Percentiles rank a stretch among this genome's conserved stretches.
phyloP scores from a whole-genome alignment of 1,140 invertebrate genomes.

The Andrena cerasifolii region DNA sequence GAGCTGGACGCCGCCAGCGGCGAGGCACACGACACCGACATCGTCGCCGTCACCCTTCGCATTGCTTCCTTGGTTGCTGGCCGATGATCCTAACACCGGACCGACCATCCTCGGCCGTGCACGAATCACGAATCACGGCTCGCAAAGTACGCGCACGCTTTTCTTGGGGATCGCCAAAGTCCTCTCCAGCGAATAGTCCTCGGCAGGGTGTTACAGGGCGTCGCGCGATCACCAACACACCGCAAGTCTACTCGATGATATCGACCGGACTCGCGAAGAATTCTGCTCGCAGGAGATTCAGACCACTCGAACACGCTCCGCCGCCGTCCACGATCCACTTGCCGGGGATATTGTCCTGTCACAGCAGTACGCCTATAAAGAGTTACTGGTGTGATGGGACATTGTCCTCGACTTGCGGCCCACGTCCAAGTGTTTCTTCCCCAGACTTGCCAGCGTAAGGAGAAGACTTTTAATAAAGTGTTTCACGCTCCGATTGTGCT shows the following conservation, averaged over 20 bases:
- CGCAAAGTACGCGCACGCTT: too few relatives aligned
- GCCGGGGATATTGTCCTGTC: slow-evolving; percentile 95
- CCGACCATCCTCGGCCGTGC: not conserved
- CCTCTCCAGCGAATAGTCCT: too few relatives aligned
- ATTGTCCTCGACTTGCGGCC: slow-evolving; percentile 85
- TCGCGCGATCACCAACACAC: too few relatives aligned
- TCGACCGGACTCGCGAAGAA: too few relatives aligned
- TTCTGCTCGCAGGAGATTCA: too few relatives aligned
- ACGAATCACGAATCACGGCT: not conserved
- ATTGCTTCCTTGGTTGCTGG: not conserved
- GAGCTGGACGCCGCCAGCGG: slow-evolving; percentile 19
- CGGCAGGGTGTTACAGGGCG: too few relatives aligned
- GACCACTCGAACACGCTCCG: too few relatives aligned
- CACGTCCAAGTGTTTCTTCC: slow-evolving; percentile 1
- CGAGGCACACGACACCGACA: not conserved
- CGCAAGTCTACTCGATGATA: too few relatives aligned
- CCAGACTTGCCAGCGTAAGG: not conserved
- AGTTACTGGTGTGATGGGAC: slow-evolving; percentile 94
- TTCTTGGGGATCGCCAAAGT: too few relatives aligned
- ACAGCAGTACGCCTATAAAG: slow-evolving; percentile 91
- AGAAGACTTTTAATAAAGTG: not conserved
- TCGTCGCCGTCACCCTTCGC: not conserved
- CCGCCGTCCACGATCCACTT: slow-evolving; percentile 10
- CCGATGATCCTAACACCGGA: not conserved
- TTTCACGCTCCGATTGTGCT: not conserved